Evolutionary conservation across 2,888 invertebrate species (phyloP).

Genomic region (Drosophila infuscata): DNA sequence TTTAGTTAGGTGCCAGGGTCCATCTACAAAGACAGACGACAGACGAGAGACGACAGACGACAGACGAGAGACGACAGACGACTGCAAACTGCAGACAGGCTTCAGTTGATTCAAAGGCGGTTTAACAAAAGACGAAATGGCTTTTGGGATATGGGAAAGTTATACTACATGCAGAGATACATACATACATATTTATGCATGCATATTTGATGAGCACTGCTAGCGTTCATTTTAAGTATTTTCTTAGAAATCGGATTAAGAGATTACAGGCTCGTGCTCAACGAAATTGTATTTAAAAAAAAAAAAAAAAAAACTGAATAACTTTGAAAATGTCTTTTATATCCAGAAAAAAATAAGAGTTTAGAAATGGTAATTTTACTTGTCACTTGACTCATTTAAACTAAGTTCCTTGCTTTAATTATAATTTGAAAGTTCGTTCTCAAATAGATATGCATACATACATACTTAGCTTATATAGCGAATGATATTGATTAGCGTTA

Average conservation of each 20-base stretch:
- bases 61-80: constrained; percentile 3
- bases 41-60: not conserved
- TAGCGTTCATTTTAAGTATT: constrained; percentile 3
- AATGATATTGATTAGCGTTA: not conserved
- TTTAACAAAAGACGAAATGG: constrained; percentile 27
- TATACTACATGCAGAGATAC: not conserved
- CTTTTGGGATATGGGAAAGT: not conserved
- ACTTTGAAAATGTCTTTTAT: not conserved
- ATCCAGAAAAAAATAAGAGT: not conserved
- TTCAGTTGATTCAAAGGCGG: constrained; percentile 20
- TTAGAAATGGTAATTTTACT: not conserved
- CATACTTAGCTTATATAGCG: too few relatives aligned
- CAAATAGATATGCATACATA: too few relatives aligned
- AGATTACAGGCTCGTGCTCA: constrained; percentile 1
- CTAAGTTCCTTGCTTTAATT: not conserved
- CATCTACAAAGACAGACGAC: constrained; percentile 1
- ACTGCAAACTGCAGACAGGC: not conserved
- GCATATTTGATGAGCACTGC: constrained; percentile 16
- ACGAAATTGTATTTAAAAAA: not conserved
- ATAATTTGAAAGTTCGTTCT: not conserved
- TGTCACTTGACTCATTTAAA: not conserved
- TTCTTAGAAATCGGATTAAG: constrained; percentile 21
- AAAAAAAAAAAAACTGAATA: not conserved
- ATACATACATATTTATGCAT: not conserved
- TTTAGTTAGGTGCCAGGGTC: constrained; percentile 10